Evolutionary conservation across 2,113 vertebrate species (phyloP), one percentile per base, ranked within the genome.

Genomic region (Conger conger): DNA sequence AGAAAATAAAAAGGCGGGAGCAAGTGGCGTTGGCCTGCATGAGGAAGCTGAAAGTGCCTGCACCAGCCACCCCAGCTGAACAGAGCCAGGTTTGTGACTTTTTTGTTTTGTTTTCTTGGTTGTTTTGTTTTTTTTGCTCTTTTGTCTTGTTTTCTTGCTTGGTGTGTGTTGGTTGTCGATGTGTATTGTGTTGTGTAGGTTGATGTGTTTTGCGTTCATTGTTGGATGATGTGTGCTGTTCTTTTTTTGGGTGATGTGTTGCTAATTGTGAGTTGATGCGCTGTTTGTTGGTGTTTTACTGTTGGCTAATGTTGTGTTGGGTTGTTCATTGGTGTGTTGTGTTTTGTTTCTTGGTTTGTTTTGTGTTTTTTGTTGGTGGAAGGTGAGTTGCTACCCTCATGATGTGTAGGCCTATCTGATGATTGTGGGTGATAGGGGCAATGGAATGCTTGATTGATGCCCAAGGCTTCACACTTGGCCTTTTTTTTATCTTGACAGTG

Each of bases 1-100:
- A 35, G 73, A 86, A 79, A 81, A 78, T 86, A 33, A 86, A 86
- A 78, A 60, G 37, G 73, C 82, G 81, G 81, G 45, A 33, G 45
- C 81, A 83, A 45, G 76, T 50, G 38, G 85, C 76, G 38, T 37
- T 86, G 35, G 76, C 76, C 76, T 60, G 33, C 45, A 27, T 86
- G 76, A 82, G n/a, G 42, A 82, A 38, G 38, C 27, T 79, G 73
- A 37, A n/a, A 40, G 45, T 35, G n/a, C 37, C 27, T 20, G 13
- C 27, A 37, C 37, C 27, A 36, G 30, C 54, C n/a, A 38, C 81
- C 57, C 53, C 81, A 16, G 53, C 73, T 30, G 83, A 35, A 23
- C 77, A 40, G 35, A 3, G 38, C 60, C 50, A 84, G 83, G 83
- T 84, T 57, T 76, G 53, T 37, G 30, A 13, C n/a, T 57, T 16